Conservation (phyloP, 2,888 invertebrate genomes). For the Drosophila atroscutellata region DNA sequence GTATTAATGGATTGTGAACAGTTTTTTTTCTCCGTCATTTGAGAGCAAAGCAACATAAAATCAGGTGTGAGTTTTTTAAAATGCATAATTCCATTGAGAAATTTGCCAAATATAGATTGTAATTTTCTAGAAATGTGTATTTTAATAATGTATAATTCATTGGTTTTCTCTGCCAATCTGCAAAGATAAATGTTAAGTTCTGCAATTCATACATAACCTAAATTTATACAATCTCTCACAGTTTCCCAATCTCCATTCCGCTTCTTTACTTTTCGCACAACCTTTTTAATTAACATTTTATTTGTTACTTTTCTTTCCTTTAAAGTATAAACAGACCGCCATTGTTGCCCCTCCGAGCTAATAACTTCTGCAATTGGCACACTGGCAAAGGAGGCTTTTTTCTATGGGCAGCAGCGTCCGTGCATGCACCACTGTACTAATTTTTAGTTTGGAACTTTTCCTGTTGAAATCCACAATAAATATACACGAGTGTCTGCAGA, state of each 20-base stretch:
- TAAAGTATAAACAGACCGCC: constrained; percentile 3
- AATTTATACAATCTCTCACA: neutral
- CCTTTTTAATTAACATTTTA: too few species aligned
- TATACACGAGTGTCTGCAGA: constrained; percentile 63
- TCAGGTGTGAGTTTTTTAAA: neutral
- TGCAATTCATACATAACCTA: neutral
- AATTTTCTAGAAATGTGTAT: neutral
- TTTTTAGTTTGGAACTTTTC: constrained; percentile 76
- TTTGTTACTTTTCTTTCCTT: neutral
- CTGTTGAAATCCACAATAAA: constrained; percentile 68
- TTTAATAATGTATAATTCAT: neutral
- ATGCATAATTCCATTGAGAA: neutral
- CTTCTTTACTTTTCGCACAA: neutral
- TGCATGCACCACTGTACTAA: constrained; percentile 64
- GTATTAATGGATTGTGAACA: neutral
- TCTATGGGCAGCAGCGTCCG: constrained; percentile 48
- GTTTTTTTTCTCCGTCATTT: neutral
- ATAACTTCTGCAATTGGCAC: constrained; percentile 73
- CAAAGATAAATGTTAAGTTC: neutral
- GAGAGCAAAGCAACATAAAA: neutral
- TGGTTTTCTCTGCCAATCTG: neutral
- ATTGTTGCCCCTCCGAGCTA: constrained; percentile 21
- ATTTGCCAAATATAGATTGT: neutral
- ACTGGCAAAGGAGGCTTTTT: constrained; percentile 44
- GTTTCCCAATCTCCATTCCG: too few species aligned